Evolutionary conservation across 2,888 invertebrate genomes (phyloP).

Genomic region (Ectropis crepuscularia): DNA sequence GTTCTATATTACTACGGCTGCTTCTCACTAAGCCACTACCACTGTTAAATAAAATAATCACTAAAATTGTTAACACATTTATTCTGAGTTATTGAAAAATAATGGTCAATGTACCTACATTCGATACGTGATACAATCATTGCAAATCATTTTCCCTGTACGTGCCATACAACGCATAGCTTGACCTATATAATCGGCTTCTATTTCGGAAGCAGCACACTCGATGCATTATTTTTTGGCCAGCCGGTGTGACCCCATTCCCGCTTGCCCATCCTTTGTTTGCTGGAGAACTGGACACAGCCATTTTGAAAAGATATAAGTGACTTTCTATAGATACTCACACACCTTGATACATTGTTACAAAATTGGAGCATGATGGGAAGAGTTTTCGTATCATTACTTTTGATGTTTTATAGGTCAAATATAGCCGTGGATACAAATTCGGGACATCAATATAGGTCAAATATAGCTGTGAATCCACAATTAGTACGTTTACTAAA

Average conservation of each 20-base stretch:
- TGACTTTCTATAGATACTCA: conserved; percentile 19
- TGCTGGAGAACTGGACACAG: conserved; percentile 23
- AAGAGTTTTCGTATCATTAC: neutral
- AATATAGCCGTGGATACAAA: no score
- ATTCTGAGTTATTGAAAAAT: no score
- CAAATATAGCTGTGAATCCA: neutral
- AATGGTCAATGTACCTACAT: no score
- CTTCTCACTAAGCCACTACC: no score
- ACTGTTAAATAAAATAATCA: no score
- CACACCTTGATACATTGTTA: conserved; percentile 14
- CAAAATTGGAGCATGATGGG: conserved; percentile 1
- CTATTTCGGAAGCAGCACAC: conserved; percentile 76
- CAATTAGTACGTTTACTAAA: no score
- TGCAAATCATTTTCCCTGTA: neutral
- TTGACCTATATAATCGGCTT: conserved; percentile 74
- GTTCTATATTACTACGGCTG: no score
- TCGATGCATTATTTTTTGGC: conserved; percentile 78
- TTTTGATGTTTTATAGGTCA: neutral
- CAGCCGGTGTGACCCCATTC: conserved; percentile 71
- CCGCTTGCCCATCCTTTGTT: conserved; percentile 40
- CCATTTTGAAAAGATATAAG: conserved; percentile 29
- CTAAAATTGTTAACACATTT: no score
- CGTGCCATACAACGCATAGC: conserved; percentile 55
- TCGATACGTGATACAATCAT: neutral
- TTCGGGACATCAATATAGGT: no score